Conservation (phyloP, 2,797 vertebrate genomes). For the Chanos chanos region DNA sequence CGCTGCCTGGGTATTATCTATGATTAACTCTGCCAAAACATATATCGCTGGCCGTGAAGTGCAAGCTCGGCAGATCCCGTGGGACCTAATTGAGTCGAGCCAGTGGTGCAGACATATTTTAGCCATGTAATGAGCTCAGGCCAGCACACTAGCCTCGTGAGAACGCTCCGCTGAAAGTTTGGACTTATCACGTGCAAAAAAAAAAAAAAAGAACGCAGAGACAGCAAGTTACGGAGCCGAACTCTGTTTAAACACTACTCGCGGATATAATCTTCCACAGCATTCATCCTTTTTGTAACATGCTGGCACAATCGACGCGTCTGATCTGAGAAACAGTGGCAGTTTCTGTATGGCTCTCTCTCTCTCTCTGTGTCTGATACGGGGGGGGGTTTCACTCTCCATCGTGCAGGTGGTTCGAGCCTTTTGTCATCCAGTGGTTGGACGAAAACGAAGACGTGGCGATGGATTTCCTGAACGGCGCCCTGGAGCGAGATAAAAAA, state of each 20-base stretch:
- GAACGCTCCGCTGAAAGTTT: no score
- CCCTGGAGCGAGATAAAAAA: constrained; percentile 95
- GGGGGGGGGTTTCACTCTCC: no score
- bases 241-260: no score
- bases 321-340: no score
- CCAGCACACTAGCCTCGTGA: neutral
- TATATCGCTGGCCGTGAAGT: neutral
- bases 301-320: no score
- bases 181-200: no score
- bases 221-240: no score
- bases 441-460: constrained; percentile 97
- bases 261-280: no score
- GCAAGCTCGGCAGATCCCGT: neutral
- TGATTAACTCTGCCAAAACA: neutral
- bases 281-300: no score
- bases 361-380: constrained; percentile 5
- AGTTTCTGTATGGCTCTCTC: constrained; percentile 20
- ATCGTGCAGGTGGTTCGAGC: constrained; percentile 91
- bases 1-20: neutral
- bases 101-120: constrained; percentile 2
- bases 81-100: neutral
- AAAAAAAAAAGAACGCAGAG: no score
- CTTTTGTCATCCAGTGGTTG: constrained; percentile 98
- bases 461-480: constrained; percentile 95
- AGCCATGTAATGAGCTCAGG: neutral